phyloP scores from a whole-genome alignment of 2,888 invertebrate genomes.

The Therioaphis trifolii region DNA sequence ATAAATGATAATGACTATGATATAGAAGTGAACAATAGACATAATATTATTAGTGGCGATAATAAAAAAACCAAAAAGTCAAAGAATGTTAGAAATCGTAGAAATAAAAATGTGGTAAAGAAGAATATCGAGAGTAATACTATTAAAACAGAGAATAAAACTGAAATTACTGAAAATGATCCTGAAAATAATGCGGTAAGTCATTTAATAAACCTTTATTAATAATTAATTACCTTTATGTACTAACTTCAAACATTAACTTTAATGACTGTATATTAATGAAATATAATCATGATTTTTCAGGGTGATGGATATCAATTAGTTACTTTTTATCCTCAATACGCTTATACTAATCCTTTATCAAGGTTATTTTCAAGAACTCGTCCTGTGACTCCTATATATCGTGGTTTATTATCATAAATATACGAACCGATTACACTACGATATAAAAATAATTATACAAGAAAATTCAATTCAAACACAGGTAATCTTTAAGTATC shows the following conservation, averaged over 20 bases:
- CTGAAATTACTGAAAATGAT: background rate
- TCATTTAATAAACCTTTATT: too few relatives aligned
- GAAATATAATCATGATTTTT: background rate
- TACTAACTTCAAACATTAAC: too few relatives aligned
- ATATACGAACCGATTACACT: background rate
- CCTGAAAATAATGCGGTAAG: background rate
- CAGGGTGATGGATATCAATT: background rate
- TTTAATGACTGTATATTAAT: too few relatives aligned
- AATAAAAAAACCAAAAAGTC: background rate
- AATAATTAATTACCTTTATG: too few relatives aligned
- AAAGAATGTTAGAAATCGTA: background rate
- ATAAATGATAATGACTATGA: background rate
- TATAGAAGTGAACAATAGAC: background rate
- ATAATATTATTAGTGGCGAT: background rate
- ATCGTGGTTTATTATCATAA: background rate
- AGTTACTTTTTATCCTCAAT: background rate
- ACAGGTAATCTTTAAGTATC: background rate
- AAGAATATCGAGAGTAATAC: background rate
- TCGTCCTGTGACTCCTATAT: background rate
- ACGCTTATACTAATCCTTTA: background rate
- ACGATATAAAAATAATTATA: background rate
- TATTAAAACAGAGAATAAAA: background rate
- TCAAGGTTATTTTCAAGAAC: background rate
- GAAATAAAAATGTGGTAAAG: background rate
- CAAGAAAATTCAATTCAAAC: background rate